Evolutionary conservation across 1,140 invertebrate genomes (phyloP).

Genomic region (Eriosoma lanigerum): DNA sequence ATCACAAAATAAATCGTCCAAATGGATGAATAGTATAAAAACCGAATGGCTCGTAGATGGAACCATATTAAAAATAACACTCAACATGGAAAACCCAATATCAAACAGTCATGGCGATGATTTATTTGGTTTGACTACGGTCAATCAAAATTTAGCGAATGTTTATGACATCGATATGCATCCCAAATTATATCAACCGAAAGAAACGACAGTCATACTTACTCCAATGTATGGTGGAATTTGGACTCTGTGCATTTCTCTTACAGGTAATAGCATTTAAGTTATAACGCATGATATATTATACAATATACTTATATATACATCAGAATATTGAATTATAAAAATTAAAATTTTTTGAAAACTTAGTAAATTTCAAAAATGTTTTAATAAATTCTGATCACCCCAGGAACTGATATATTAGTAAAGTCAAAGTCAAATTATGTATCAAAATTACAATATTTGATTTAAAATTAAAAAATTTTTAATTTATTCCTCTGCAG

Average conservation of each 20-base stretch:
- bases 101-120: conserved; percentile 22
- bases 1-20: conserved; percentile 29
- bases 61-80: conserved; percentile 12
- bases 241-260: conserved; percentile 79
- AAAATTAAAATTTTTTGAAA: too few species aligned
- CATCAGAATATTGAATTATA: too few species aligned
- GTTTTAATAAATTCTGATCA: too few species aligned
- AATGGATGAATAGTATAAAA: conserved; percentile 17
- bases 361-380: too few species aligned
- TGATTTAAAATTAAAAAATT: too few species aligned
- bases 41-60: conserved; percentile 35
- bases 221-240: conserved; percentile 84
- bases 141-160: background rate
- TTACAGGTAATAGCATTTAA: conserved; percentile 63
- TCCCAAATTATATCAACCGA: background rate
- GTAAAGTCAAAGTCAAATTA: too few species aligned
- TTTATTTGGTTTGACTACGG: conserved; percentile 3
- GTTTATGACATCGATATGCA: background rate
- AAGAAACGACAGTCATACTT: conserved; percentile 64
- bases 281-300: too few species aligned
- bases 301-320: too few species aligned
- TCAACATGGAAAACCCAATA: background rate
- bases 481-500: too few species aligned
- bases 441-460: too few species aligned
- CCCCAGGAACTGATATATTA: too few species aligned